Conservation (phyloP, 2,797 vertebrate genomes). For the Poecile montanus region DNA sequence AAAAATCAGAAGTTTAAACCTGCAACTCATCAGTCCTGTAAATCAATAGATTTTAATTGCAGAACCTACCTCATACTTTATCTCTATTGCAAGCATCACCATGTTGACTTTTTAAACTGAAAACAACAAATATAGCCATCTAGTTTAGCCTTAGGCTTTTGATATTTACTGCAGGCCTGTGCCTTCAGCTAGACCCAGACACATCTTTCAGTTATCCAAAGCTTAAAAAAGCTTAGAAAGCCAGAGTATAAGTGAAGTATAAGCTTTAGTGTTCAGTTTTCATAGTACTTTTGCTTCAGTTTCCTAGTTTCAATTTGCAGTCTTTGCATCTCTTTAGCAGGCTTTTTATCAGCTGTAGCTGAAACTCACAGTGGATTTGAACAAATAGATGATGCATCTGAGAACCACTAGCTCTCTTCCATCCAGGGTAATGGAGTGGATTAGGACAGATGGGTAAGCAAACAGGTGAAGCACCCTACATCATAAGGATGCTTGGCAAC, state of each 20-base stretch:
- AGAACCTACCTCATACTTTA: background rate
- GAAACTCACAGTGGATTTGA: background rate
- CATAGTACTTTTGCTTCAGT: background rate
- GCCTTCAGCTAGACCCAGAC: background rate
- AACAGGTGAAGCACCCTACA: background rate
- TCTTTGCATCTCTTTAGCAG: background rate
- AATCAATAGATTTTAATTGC: background rate
- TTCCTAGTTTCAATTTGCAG: background rate
- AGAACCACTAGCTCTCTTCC: background rate
- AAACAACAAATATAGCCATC: background rate
- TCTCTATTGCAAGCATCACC: background rate
- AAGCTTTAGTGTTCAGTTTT: background rate
- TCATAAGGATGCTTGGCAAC: background rate
- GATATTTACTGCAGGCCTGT: background rate
- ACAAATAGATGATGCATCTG: background rate
- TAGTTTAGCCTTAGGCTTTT: background rate
- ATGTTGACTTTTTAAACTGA: background rate
- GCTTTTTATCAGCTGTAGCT: background rate
- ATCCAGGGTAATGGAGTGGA: background rate
- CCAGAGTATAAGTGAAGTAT: background rate
- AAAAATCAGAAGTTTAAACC: conserved; percentile 2
- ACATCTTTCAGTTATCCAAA: background rate
- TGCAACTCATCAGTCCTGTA: background rate
- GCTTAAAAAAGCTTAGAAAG: background rate
- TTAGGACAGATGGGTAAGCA: background rate